Conservation (phyloP, 2,888 invertebrate species). For the Hecatera dysodea region DNA sequence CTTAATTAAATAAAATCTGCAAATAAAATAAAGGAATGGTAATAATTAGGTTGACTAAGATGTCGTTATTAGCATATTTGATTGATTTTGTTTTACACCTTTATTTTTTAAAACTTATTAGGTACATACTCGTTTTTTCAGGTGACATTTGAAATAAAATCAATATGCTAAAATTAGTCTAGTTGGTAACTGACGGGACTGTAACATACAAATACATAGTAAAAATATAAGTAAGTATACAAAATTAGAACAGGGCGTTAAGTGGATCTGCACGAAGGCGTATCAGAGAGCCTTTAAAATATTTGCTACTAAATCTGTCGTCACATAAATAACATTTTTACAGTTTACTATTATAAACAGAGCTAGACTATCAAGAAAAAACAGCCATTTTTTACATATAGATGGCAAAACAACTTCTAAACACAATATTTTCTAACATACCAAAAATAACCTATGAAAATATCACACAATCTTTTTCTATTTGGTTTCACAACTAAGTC, state of each 20-base stretch:
- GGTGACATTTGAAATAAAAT: not conserved
- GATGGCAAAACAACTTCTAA: not conserved
- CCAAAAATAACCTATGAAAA: not conserved
- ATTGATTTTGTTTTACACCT: not conserved
- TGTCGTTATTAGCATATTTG: not conserved
- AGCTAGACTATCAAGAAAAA: not conserved
- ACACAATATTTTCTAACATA: conserved; percentile 6
- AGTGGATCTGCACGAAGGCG: not conserved
- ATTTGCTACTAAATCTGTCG: not conserved
- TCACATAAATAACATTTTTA: not conserved
- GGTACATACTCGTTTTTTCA: not conserved
- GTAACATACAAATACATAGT: not conserved
- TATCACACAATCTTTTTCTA: not conserved
- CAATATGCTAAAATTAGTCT: conserved; percentile 2
- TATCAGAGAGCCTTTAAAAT: not conserved
- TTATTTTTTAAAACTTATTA: not conserved
- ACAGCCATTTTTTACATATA: not conserved
- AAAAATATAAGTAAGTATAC: not conserved
- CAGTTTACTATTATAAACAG: not conserved
- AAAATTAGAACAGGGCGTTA: conserved; percentile 1
- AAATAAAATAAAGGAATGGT: not conserved
- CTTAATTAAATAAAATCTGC: not conserved
- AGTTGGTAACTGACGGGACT: not conserved
- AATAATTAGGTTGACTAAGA: not conserved
- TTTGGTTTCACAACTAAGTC: conserved; percentile 1